phyloP scores from a whole-genome alignment of 1,140 invertebrate genomes.

The Tenebrio molitor region DNA sequence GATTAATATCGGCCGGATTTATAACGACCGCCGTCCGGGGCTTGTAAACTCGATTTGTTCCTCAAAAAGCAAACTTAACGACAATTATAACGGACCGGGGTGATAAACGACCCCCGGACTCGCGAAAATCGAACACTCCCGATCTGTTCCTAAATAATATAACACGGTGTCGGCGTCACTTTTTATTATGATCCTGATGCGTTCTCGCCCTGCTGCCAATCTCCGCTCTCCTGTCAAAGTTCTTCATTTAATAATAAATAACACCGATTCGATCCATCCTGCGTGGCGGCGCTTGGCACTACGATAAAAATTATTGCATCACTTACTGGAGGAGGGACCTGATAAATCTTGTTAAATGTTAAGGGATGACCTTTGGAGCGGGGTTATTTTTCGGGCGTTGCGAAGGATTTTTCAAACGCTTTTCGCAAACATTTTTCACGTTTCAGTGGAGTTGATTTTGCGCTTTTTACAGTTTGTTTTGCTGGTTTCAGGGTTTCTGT shows the following conservation, averaged over 20 bases:
- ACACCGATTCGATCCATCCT: background rate
- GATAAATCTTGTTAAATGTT: conserved; percentile 33
- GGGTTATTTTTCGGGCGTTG: conserved; percentile 10
- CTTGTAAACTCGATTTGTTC: conserved; percentile 10
- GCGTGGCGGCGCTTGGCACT: background rate
- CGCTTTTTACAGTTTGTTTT: too few relatives aligned
- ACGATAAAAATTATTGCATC: conserved; percentile 26
- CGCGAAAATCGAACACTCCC: too few relatives aligned
- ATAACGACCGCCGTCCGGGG: conserved; percentile 1
- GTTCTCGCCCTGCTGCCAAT: background rate
- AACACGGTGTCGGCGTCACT: background rate
- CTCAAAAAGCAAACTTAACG: too few relatives aligned
- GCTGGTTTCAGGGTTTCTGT: too few relatives aligned
- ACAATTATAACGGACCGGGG: too few relatives aligned
- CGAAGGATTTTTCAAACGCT: background rate
- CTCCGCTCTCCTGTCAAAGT: background rate
- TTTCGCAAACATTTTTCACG: too few relatives aligned
- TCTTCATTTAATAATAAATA: conserved; percentile 12
- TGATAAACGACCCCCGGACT: too few relatives aligned
- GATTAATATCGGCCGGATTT: conserved; percentile 17
- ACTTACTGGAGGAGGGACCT: conserved; percentile 6
- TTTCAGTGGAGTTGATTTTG: too few relatives aligned
- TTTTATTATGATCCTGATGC: conserved; percentile 17
- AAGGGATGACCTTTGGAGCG: conserved; percentile 31
- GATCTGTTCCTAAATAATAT: conserved; percentile 5